A percentile compares a stretch with the other conserved stretches of the same genome.
These are phyloP conservation scores for Drosophila pectinifera DNA, from an alignment of 1,140 invertebrate species.

Conservation along the genomic window DNA sequence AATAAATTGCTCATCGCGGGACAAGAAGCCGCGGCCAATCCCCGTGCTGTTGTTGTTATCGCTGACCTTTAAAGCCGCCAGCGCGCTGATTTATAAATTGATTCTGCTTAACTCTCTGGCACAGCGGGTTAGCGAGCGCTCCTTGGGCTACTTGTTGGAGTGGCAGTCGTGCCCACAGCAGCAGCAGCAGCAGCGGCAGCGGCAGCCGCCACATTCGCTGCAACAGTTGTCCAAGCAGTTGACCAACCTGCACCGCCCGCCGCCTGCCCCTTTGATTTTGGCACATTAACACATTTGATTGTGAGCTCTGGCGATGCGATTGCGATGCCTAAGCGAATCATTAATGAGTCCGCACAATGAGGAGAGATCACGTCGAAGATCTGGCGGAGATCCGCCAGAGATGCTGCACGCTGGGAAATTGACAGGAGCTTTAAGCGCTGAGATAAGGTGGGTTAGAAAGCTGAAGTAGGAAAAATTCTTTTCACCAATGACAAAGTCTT, in stretches of 20 bases:
- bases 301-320: conserved; percentile 19
- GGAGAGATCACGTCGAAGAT: conserved; percentile 4
- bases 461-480: too few species aligned
- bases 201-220: conserved; percentile 10
- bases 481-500: too few species aligned
- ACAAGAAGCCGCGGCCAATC: conserved; percentile 62
- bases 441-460: too few species aligned
- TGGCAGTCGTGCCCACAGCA: conserved; percentile 1
- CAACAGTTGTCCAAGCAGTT: conserved; percentile 23
- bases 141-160: conserved; percentile 53
- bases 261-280: conserved; percentile 53
- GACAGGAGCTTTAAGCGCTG: too few species aligned
- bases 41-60: conserved; percentile 68
- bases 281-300: conserved; percentile 75
- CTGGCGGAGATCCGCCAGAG: neutral
- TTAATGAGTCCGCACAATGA: conserved; percentile 60
- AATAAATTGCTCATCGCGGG: conserved; percentile 84
- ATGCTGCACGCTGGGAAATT: neutral
- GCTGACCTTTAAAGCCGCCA: conserved; percentile 81
- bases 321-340: conserved; percentile 57
- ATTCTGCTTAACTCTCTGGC: conserved; percentile 81
- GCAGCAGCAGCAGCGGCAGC: too few species aligned
- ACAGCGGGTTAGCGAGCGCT: conserved; percentile 66
- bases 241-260: conserved; percentile 49
- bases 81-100: conserved; percentile 81